Evolutionary conservation across 2,888 invertebrate genomes (phyloP).

Genomic region (Anaspis maculata): DNA sequence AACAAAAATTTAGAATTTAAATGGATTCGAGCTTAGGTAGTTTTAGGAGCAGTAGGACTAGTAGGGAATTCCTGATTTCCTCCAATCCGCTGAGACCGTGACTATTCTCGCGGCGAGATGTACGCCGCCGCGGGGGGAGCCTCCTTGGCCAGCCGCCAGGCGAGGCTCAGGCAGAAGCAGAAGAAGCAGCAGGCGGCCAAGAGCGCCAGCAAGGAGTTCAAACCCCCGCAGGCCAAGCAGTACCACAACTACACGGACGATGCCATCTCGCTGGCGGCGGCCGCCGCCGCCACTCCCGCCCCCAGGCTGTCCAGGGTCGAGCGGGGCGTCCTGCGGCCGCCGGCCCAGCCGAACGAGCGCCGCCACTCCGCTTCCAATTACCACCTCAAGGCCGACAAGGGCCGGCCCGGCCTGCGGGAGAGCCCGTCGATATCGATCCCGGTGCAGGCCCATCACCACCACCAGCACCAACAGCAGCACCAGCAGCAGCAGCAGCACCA

Average conservation of each 20-base stretch:
- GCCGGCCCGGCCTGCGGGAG: conserved; percentile 36
- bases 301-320: conserved; percentile 48
- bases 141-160: conserved; percentile 76
- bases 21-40: no score
- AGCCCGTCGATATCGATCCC: conserved; percentile 46
- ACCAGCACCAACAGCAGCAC: background rate
- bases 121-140: conserved; percentile 87
- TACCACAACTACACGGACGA: conserved; percentile 48
- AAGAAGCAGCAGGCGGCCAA: conserved; percentile 42
- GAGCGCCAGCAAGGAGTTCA: conserved; percentile 42
- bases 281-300: no score
- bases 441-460: conserved; percentile 24
- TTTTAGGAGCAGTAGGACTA: no score
- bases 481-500: conserved; percentile 40
- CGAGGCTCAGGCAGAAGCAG: conserved; percentile 50
- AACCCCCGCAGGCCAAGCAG: conserved; percentile 43
- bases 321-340: conserved; percentile 36
- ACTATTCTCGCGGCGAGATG: no score
- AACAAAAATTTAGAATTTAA: no score
- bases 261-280: conserved; percentile 3
- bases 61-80: no score
- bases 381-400: conserved; percentile 28
- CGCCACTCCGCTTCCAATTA: conserved; percentile 39
- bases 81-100: no score
- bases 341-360: conserved; percentile 32